Evolutionary conservation across 2,113 vertebrate genomes (phyloP).

Genomic region (Lophochroa leadbeateri): DNA sequence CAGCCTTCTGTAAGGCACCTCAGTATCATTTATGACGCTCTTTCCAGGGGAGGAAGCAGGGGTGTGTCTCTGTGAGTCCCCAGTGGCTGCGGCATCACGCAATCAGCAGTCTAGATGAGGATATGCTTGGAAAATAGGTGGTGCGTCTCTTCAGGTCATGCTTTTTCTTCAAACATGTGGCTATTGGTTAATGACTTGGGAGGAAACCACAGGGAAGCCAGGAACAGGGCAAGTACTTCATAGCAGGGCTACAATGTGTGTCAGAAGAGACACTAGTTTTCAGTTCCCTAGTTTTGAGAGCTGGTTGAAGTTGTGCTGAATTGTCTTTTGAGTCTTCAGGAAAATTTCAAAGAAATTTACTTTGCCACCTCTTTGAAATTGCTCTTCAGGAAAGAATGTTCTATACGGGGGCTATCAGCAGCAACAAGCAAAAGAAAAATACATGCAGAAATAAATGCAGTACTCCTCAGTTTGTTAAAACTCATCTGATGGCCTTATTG

Average conservation of each 20-base stretch:
- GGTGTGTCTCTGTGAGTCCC: not conserved
- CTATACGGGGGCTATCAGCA: not conserved
- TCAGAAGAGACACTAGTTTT: not conserved
- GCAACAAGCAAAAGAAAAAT: not conserved
- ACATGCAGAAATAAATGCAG: not conserved
- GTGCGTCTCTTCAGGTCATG: not conserved
- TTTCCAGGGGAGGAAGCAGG: rapidly evolving
- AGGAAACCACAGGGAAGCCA: not conserved
- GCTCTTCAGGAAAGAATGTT: not conserved
- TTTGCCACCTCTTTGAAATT: not conserved
- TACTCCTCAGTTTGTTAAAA: not conserved
- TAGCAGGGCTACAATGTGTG: not conserved
- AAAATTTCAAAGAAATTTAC: not conserved
- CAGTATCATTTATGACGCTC: not conserved
- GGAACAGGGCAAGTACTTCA: not conserved
- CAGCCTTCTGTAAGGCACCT: not conserved
- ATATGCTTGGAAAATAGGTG: not conserved
- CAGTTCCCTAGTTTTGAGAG: not conserved
- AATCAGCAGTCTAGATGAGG: not conserved
- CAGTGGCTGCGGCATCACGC: not conserved
- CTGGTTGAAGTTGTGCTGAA: not conserved
- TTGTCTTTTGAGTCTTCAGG: not conserved
- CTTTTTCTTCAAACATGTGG: not conserved
- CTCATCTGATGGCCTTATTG: not conserved
- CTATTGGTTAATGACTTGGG: not conserved